Evolutionary conservation across 2,113 vertebrate genomes (phyloP), one percentile per base, ranked within the genome.

Genomic region (Hemibagrus wyckioides): DNA sequence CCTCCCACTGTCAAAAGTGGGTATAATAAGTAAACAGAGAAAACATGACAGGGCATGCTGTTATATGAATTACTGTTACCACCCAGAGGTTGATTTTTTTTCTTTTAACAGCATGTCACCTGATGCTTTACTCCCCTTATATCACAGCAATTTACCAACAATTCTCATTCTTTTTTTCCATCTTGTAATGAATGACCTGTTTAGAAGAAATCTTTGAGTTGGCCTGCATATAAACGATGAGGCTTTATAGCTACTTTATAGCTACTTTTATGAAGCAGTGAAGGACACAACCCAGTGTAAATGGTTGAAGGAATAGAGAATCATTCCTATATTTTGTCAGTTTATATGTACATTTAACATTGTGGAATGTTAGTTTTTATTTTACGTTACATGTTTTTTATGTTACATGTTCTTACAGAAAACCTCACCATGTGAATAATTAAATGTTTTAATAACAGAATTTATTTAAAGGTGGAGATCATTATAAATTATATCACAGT

Each of bases 41-140:
- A 81, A 81, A 81, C 79, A 81, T 81, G 79, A 59, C 79, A 41
- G 79, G 21, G 6, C 79, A 59, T 54, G 33, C 54, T 57, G 54
- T 36, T 81, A 14, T 59, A 59, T 10, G 23, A 39, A 39, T 81
- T 39, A 59, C 79, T 59, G 33, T 59, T 59, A 33, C 33, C 54
- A 59, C 79, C 23, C 79, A 39, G 33, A 59, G 36, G 9, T 39
- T 56, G 48, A 56, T n/a, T 80, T 36, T 2, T 56, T 80, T 56
- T 81, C 33, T 57, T 81, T 81, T 81, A 81, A 80, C 77, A 80
- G 77, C 52, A 56, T 21, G 52, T 57, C 15, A 52, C 28, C 25
- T 77, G 14, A 77, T 52, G 41, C 48, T 41, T 73, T 69, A 73
- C 41, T n/a, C 25, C 25, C 52, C n/a, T 52, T 56, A 56, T 80